Evolutionary conservation across 2,797 vertebrate species (phyloP).

Genomic region (Staurois parvus): DNA sequence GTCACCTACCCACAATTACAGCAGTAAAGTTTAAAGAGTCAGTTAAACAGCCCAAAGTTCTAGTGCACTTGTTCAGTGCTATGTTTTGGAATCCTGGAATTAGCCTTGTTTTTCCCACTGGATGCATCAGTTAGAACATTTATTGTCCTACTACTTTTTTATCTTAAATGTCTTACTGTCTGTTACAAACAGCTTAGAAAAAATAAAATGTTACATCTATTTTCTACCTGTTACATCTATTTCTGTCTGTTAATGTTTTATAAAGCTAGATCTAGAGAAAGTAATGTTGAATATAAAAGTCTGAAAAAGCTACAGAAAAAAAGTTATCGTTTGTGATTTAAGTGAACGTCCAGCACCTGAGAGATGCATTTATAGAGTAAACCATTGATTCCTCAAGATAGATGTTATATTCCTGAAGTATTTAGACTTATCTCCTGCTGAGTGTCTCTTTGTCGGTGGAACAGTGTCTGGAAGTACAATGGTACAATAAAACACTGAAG

Average conservation of each 20-base stretch:
- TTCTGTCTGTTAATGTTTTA: slow-evolving; percentile 38
- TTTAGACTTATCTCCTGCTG: slow-evolving; percentile 56
- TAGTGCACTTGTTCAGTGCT: too few species aligned
- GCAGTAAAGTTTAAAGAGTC: too few species aligned
- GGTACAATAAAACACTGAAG: slow-evolving; percentile 58
- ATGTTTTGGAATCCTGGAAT: background rate
- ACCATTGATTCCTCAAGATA: slow-evolving; percentile 53
- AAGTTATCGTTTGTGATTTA: slow-evolving; percentile 53
- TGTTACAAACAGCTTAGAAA: background rate
- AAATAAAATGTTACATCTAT: slow-evolving; percentile 1
- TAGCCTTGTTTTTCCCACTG: background rate
- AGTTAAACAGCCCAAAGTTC: too few species aligned
- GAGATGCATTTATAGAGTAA: slow-evolving; percentile 28
- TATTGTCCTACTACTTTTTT: background rate
- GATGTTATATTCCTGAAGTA: slow-evolving; percentile 54
- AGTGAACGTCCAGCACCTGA: slow-evolving; percentile 30
- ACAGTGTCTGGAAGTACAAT: slow-evolving; percentile 52
- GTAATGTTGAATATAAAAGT: slow-evolving; percentile 37
- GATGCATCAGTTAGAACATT: background rate
- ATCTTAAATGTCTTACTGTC: background rate
- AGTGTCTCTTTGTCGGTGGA: slow-evolving; percentile 56
- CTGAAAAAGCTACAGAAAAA: slow-evolving; percentile 39
- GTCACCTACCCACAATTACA: too few species aligned
- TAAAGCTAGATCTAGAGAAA: slow-evolving; percentile 29
- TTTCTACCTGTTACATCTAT: background rate